A percentile compares a stretch with the other conserved stretches of the same genome.
Evolutionary conservation across 2,797 vertebrate genomes (phyloP).

Genomic region (Platyrinchus mystaceus): DNA sequence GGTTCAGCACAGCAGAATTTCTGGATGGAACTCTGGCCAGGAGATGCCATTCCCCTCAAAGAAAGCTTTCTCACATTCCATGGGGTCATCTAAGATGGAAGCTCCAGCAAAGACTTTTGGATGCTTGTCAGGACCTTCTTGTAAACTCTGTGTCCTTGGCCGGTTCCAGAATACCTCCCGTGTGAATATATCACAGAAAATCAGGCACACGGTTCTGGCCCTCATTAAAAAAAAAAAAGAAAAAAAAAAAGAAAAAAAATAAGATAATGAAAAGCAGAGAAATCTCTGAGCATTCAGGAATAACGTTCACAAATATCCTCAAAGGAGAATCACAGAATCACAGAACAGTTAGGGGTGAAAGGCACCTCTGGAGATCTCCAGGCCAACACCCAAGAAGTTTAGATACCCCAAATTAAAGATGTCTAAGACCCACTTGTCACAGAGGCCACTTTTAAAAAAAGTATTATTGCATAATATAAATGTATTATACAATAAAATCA

Average conservation of each 20-base stretch:
- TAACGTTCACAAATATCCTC: neutral
- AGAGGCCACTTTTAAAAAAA: neutral
- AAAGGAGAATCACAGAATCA: neutral
- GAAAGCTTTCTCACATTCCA: constrained; percentile 33
- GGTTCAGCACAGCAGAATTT: constrained; percentile 1
- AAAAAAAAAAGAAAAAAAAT: neutral
- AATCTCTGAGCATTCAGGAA: neutral
- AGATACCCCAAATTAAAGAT: neutral
- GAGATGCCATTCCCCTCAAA: constrained; percentile 16
- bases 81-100: constrained; percentile 43
- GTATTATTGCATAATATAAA: rapidly evolving
- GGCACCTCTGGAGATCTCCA: neutral
- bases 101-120: constrained; percentile 28
- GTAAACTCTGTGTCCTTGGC: constrained; percentile 45
- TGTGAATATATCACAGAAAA: constrained; percentile 37
- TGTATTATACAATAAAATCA: rapidly evolving
- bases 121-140: constrained; percentile 59
- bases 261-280: constrained; percentile 40
- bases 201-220: neutral
- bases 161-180: constrained; percentile 30
- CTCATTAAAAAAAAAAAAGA: neutral
- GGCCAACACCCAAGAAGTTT: neutral
- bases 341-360: neutral
- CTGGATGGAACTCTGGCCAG: neutral
- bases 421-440: neutral